Conservation (phyloP, 1,140 invertebrate species). For the Saccostrea glomerata region DNA sequence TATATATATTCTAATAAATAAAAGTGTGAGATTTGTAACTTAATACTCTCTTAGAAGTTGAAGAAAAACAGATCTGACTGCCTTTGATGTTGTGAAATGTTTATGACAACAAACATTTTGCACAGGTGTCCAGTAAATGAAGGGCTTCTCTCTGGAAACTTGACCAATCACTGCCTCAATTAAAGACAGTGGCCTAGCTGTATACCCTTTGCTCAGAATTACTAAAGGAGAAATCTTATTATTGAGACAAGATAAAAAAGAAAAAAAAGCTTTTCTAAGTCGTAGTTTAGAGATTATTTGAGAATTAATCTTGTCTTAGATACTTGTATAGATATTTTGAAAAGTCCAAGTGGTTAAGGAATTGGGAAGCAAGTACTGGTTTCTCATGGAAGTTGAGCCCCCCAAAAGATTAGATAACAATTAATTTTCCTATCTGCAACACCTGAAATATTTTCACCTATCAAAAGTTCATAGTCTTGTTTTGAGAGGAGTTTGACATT, state of each 20-base stretch:
- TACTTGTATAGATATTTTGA: not conserved
- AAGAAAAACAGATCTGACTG: not conserved
- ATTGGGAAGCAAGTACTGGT: not conserved
- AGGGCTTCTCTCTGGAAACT: not conserved
- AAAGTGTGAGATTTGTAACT: constrained; percentile 18
- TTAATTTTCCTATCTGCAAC: not conserved
- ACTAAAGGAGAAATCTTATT: not conserved
- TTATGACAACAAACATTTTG: not conserved
- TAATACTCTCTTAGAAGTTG: not conserved
- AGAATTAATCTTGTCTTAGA: not conserved
- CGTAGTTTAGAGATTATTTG: not conserved
- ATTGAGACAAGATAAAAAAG: not conserved
- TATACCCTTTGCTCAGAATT: not conserved
- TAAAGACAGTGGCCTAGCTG: no score
- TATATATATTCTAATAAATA: not conserved
- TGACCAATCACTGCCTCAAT: not conserved
- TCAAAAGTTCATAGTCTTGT: not conserved
- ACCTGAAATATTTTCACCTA: constrained; percentile 2
- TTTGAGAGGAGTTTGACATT: constrained; percentile 1
- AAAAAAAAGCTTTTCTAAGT: not conserved
- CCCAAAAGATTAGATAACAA: not conserved
- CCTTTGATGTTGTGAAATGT: constrained; percentile 19
- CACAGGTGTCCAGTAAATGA: not conserved
- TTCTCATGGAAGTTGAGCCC: not conserved
- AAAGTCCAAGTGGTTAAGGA: not conserved